Conservation (phyloP, 2,888 invertebrate species). For the Acanthoscelides obtectus region DNA sequence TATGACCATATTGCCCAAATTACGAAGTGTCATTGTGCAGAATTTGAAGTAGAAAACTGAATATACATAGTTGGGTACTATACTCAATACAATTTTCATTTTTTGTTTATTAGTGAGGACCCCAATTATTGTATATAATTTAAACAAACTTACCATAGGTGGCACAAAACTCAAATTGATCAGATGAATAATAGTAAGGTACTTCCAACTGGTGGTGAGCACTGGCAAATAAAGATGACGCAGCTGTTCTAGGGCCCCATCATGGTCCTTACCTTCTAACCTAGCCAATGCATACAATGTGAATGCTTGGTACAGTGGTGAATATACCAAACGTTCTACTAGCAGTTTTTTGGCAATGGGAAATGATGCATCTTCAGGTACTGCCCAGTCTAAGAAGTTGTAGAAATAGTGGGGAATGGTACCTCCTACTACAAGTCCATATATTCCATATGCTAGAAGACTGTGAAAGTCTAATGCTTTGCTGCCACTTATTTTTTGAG, state of each 20-base stretch:
- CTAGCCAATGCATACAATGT: conserved; percentile 69
- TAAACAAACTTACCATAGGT: conserved; percentile 69
- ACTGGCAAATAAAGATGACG: conserved; percentile 61
- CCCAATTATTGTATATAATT: no score
- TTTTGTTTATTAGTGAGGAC: no score
- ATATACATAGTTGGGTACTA: no score
- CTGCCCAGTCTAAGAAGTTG: conserved; percentile 55
- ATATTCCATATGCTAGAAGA: conserved; percentile 67
- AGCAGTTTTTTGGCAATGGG: conserved; percentile 57
- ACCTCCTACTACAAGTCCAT: conserved; percentile 73
- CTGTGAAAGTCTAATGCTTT: conserved; percentile 61
- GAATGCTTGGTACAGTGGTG: conserved; percentile 71
- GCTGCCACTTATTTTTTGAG: conserved; percentile 66
- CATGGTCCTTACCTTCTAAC: conserved; percentile 72
- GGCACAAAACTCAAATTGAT: conserved; percentile 72
- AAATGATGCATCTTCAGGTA: conserved; percentile 53
- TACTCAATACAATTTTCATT: no score
- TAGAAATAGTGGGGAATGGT: conserved; percentile 77
- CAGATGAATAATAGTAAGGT: conserved; percentile 68
- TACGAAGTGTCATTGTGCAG: no score
- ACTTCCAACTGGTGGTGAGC: conserved; percentile 71
- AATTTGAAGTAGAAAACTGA: no score
- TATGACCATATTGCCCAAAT: no score
- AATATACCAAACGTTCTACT: conserved; percentile 66
- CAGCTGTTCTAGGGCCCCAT: conserved; percentile 59